These are phyloP conservation scores for Cecidostiba fungosa DNA, from an alignment of 2,888 invertebrate species.

Conservation along the genomic window DNA sequence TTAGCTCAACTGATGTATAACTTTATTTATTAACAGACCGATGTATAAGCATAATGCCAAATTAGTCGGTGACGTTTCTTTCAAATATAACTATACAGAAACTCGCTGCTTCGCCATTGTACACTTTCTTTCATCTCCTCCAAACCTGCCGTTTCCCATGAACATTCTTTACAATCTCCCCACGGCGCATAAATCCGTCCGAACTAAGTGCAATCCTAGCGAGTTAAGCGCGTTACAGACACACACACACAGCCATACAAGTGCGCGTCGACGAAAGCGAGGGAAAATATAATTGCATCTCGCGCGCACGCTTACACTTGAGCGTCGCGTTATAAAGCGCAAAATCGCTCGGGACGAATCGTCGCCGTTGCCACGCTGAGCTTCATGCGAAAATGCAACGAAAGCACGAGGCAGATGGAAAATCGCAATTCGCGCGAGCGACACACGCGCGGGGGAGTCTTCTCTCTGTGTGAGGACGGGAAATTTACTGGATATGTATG, in stretches of 20 bases:
- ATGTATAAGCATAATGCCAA: no score
- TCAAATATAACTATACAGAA: neutral
- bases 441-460: neutral
- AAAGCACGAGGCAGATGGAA: conserved; percentile 17
- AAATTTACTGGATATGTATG: no score
- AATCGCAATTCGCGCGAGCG: conserved; percentile 23
- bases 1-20: no score
- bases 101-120: neutral
- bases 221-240: conserved; percentile 49
- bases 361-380: neutral
- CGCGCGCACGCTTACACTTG: conserved; percentile 30
- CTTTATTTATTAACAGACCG: no score
- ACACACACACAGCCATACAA: conserved; percentile 17
- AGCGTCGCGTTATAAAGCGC: conserved; percentile 40
- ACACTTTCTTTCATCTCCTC: neutral
- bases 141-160: conserved; percentile 43
- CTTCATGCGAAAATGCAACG: conserved; percentile 21
- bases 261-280: neutral
- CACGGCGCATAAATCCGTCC: conserved; percentile 58
- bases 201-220: conserved; percentile 50
- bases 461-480: no score
- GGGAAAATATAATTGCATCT: conserved; percentile 54
- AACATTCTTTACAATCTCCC: conserved; percentile 54
- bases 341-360: conserved; percentile 53
- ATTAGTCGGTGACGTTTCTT: neutral